A percentile compares a stretch with the other conserved stretches of the same genome.
Conservation (phyloP, 2,888 invertebrate species). For the Papilio demoleus region DNA sequence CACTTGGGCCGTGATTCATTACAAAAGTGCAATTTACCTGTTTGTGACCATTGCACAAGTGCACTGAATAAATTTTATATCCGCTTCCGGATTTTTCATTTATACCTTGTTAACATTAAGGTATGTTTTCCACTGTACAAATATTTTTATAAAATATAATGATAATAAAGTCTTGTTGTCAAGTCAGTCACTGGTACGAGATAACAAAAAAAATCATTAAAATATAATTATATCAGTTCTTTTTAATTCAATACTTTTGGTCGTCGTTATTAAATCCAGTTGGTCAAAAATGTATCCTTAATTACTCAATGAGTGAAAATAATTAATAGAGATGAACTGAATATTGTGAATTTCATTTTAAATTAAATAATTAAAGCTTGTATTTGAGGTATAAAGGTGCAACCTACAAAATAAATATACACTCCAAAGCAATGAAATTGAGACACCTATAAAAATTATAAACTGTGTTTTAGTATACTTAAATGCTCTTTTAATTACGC, state of each 20-base stretch:
- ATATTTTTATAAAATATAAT: neutral
- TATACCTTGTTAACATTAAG: neutral
- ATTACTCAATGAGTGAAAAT: conserved; percentile 8
- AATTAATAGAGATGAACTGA: neutral
- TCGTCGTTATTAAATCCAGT: neutral
- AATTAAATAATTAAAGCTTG: conserved; percentile 7
- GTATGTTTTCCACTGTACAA: neutral
- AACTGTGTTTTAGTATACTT: no score
- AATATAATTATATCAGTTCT: neutral
- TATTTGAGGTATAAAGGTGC: no score
- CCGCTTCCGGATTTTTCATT: neutral
- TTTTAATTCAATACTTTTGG: neutral
- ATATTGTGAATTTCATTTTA: conserved; percentile 6
- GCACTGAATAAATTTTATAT: conserved; percentile 16
- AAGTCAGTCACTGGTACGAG: no score
- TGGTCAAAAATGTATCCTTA: conserved; percentile 2
- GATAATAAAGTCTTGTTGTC: no score
- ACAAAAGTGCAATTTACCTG: conserved; percentile 20
- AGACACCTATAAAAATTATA: no score
- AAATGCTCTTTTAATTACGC: no score
- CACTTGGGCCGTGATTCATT: conserved; percentile 10
- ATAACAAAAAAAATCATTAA: no score
- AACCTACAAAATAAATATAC: no score
- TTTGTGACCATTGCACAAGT: conserved; percentile 15
- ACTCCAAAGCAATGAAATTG: no score